Conservation (phyloP, 2,113 vertebrate species). For the Speoplatyrhinus poulsoni region DNA sequence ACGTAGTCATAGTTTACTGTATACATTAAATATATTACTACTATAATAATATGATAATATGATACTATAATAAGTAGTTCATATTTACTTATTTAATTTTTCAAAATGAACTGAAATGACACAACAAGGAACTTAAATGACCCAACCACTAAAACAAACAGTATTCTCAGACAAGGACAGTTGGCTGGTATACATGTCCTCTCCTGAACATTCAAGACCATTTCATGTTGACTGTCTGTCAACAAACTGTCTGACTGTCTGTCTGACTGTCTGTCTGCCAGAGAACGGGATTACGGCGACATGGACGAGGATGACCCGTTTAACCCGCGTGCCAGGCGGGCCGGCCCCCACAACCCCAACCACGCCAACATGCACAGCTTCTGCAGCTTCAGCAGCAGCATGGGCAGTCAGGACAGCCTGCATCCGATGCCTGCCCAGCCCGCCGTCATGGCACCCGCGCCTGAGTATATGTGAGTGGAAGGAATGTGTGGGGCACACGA, state of each 20-base stretch:
- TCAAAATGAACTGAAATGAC: too few species aligned
- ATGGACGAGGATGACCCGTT: slow-evolving; percentile 93
- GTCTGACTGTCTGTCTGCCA: slow-evolving; percentile 34
- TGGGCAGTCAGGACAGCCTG: slow-evolving; percentile 93
- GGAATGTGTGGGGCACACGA: background rate
- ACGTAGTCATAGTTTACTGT: too few species aligned
- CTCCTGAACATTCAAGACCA: too few species aligned
- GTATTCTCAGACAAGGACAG: too few species aligned
- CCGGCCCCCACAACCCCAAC: slow-evolving; percentile 74
- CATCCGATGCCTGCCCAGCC: slow-evolving; percentile 77
- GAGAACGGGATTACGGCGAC: slow-evolving; percentile 88
- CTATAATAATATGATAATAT: too few species aligned
- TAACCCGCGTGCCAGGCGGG: slow-evolving; percentile 85
- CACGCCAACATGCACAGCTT: slow-evolving; percentile 89
- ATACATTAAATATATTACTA: too few species aligned
- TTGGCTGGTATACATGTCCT: too few species aligned
- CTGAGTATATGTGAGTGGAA: slow-evolving; percentile 88
- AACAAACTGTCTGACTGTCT: background rate
- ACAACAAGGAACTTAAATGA: too few species aligned
- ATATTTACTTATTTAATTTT: too few species aligned
- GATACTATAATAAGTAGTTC: too few species aligned
- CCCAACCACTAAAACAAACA: too few species aligned
- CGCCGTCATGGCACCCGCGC: slow-evolving; percentile 77
- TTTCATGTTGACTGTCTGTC: background rate
- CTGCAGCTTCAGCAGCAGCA: slow-evolving; percentile 95